phyloP scores from a whole-genome alignment of 2,888 invertebrate genomes.

The Pogonocherus hispidulus region DNA sequence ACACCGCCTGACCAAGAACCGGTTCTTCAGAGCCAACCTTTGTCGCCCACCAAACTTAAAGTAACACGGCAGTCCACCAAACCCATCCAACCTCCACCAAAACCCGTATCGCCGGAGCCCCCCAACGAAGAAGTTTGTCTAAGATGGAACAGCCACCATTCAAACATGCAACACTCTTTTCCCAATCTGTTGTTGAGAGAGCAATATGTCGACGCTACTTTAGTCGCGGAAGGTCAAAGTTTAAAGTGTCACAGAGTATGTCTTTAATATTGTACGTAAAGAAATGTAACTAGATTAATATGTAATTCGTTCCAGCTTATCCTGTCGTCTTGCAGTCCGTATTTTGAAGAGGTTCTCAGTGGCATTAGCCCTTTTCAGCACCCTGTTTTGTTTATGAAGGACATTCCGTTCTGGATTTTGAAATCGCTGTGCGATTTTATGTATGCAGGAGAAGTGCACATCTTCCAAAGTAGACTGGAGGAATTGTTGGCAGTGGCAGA shows the following conservation, averaged over 20 bases:
- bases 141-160: constrained; percentile 73
- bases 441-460: constrained; percentile 71
- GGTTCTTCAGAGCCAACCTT: constrained; percentile 59
- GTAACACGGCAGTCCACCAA: constrained; percentile 59
- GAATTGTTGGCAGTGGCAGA: constrained; percentile 69
- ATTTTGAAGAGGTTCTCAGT: constrained; percentile 69
- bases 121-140: constrained; percentile 67
- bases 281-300: background rate
- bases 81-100: constrained; percentile 37
- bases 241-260: constrained; percentile 72
- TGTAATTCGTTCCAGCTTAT: constrained; percentile 66
- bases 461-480: constrained; percentile 68
- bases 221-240: constrained; percentile 71
- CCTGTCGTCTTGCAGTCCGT: constrained; percentile 70
- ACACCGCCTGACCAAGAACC: constrained; percentile 40
- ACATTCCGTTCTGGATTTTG: constrained; percentile 70
- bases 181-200: constrained; percentile 69
- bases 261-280: background rate
- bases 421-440: constrained; percentile 71
- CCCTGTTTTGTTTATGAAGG: constrained; percentile 70
- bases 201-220: constrained; percentile 72
- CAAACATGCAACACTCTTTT: constrained; percentile 71
- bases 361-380: constrained; percentile 68
- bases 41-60: constrained; percentile 64
- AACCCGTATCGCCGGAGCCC: constrained; percentile 39